Base-by-base conservation (phyloP, 2,113 vertebrate species). In the Oncorhynchus gorbuscha region DNA sequence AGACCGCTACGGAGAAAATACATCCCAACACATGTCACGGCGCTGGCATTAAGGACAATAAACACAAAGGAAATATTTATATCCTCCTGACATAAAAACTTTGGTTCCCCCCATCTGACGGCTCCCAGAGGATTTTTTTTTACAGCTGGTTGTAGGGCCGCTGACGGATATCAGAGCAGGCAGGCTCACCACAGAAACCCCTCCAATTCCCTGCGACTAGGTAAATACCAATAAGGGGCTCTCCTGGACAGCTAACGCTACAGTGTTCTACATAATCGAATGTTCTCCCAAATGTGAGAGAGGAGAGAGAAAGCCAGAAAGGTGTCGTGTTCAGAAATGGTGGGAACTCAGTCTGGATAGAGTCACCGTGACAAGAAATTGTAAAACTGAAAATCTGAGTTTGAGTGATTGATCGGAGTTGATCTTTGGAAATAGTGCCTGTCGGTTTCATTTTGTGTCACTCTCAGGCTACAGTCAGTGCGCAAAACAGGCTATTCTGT, bases 91-190 rank as follows among this genome's bases (percentile, higher is more conserved):
- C 91, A 88, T 72, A 18, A 64, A 73, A 74, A 84, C 88, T 89
- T 87, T 88, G 71, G 71, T 16, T 79, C 69, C 75, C 55, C 55
- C 73, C 76, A 88, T 81, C 82, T 80, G 82, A 88, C 78, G 76
- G 72, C 79, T 91, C 84, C 85, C 87, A 59, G 78, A 73, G 83
- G 83, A 88, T 18, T 69, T 77, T 75, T 74, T 30, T 76, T 75
- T 35, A 71, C 81, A 75, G 77, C 79, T 30, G 62, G 78, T 83
- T 35, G 69, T 90, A 69, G 86, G 83, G 67, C 65, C 58, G 72
- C 83, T 91, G 89, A 92, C 87, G 85, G 81, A 89, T 87, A 91
- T 88, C 76, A 79, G 79, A 86, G 79, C 72, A 80, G 90, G 88
- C 89, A 91, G 88, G 71, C 75, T 77, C 11, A 51, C 72, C 4